These are phyloP conservation scores for Thumatha senex DNA, from an alignment of 2,888 invertebrate species.

Conservation along the genomic window DNA sequence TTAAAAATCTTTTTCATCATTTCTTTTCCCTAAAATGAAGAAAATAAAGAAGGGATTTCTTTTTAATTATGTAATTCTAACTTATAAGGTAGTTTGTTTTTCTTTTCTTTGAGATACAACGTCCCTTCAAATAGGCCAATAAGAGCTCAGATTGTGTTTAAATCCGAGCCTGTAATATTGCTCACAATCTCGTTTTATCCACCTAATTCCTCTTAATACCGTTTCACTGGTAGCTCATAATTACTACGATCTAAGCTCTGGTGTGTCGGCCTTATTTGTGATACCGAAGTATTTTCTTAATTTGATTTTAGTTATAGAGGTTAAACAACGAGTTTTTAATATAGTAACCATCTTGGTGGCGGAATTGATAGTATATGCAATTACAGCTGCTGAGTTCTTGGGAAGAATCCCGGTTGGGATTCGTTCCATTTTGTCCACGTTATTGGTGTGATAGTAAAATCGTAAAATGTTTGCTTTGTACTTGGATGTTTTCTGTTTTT, in stretches of 20 bases:
- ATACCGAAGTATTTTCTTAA: constrained; percentile 20
- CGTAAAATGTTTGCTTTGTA: no score
- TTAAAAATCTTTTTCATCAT: background rate
- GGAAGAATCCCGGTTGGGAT: no score
- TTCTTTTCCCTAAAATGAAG: background rate
- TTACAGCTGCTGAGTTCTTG: no score
- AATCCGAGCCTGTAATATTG: constrained; percentile 50
- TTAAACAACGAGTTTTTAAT: no score
- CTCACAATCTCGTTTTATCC: constrained; percentile 53
- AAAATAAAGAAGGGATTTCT: background rate
- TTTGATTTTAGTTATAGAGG: constrained; percentile 18
- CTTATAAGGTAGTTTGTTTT: constrained; percentile 1
- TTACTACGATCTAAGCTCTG: constrained; percentile 35
- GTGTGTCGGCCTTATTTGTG: constrained; percentile 23
- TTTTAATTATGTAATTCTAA: background rate
- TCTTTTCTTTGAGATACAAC: constrained; percentile 14
- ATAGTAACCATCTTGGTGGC: no score
- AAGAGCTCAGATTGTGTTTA: constrained; percentile 45
- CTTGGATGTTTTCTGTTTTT: no score
- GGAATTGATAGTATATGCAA: no score
- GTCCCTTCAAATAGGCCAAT: constrained; percentile 25
- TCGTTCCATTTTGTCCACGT: no score
- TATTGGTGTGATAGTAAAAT: no score
- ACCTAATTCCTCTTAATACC: constrained; percentile 49
- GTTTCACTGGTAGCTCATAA: constrained; percentile 40